Percentiles rank a stretch among this genome's conserved stretches.
phyloP scores from a whole-genome alignment of 2,797 vertebrate genomes.

The Siniperca scherzeri region DNA sequence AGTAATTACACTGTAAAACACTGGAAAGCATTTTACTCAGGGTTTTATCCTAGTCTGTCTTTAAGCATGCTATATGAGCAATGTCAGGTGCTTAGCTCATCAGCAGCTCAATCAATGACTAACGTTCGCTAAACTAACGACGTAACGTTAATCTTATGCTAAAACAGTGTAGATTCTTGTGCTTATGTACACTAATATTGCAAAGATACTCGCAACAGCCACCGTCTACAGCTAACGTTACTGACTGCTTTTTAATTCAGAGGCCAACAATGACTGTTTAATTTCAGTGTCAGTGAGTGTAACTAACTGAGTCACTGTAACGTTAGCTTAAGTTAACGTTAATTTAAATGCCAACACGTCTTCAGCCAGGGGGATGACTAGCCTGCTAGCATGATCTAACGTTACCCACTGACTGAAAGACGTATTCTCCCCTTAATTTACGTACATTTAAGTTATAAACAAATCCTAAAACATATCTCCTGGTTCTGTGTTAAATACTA shows the following conservation, averaged over 20 bases:
- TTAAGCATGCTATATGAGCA: not conserved
- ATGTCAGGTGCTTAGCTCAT: conserved; percentile 10
- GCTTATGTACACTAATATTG: not conserved
- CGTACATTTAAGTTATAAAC: not conserved
- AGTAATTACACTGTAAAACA: not conserved
- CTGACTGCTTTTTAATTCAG: fast-evolving
- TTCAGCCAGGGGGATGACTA: conserved; percentile 24
- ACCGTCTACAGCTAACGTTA: too few species aligned
- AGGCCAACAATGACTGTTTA: not conserved
- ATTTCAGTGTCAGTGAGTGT: not conserved
- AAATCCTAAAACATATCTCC: not conserved
- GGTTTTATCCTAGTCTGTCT: not conserved
- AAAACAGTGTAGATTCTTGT: not conserved
- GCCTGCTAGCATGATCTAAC: conserved; percentile 46
- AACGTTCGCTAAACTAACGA: conserved; percentile 5
- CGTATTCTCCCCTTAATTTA: fast-evolving
- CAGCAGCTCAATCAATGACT: conserved; percentile 7
- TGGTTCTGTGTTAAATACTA: fast-evolving
- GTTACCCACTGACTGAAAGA: not conserved
- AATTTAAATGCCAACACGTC: conserved; percentile 36
- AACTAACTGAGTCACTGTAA: not conserved
- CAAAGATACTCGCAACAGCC: not conserved
- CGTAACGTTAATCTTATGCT: not conserved
- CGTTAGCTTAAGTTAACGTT: not conserved
- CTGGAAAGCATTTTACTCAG: not conserved